Evolutionary conservation across 1,140 invertebrate genomes (phyloP), one percentile per base, ranked within the genome.

Genomic region (Meloidogyne chitwoodi): DNA sequence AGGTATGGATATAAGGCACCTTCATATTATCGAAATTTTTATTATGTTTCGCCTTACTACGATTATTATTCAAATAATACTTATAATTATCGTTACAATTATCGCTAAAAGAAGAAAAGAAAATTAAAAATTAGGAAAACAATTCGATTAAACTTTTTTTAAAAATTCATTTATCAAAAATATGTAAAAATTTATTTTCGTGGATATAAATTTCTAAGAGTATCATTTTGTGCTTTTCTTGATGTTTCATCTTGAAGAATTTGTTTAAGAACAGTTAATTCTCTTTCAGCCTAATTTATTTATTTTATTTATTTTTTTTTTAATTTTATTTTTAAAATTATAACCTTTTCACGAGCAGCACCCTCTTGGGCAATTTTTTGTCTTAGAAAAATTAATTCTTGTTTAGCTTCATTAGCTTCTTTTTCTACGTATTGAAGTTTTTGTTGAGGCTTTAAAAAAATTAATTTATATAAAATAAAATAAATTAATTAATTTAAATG

Each of bases 61-160:
- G 70, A 72, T 61, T 72, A 72, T 31, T 72, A 72, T 22, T 72
- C 48, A 31, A 72, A 72, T 41, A 72, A 72, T 61, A 16, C 70
- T 19, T 72, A 72, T 31, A 72, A 72, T 63, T 72, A 63, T 26
- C 31, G 34, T 27, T 44, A 72, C 48, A 72, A 72, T 44, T 72
- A 72, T 31, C 70, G 70, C 26, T 72, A 44, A 61, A n/a, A n/a
- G 6, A 48, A 62, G n/a, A 71, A 27, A 19, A 38, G 44, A 16
- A 41, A 70, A 70, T 27, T 31, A 64, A 38, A 11, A 11, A 41
- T 41, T 41, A 41, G 38, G 38, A 41, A 41, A 11, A 11, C 14
- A 12, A 11, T 41, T 11, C 2, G 14, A 41, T 41, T 12, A 34
- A 34, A 4, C 2, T 34, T 6, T 41, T 38, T 38, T 38, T 38